These are phyloP conservation scores for Eupelmus urozonus DNA, from an alignment of 2,888 invertebrate species.

Conservation along the genomic window DNA sequence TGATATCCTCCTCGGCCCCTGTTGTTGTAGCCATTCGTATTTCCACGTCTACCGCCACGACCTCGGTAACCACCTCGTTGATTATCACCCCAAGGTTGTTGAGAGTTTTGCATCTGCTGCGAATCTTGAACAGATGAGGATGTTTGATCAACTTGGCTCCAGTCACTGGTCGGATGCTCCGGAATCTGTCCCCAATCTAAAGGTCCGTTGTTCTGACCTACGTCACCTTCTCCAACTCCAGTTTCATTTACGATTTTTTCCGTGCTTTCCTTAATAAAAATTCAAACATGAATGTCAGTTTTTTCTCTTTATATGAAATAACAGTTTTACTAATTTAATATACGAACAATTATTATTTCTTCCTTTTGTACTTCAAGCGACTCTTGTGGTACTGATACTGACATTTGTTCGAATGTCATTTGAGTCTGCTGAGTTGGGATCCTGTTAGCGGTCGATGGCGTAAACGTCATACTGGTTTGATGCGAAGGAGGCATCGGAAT, in stretches of 20 bases:
- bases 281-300: background rate
- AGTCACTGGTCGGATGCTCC: conserved; percentile 68
- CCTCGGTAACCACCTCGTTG: conserved; percentile 75
- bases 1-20: conserved; percentile 77
- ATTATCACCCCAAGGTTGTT: conserved; percentile 73
- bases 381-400: conserved; percentile 34
- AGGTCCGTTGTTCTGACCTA: conserved; percentile 67
- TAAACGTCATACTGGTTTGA: conserved; percentile 72
- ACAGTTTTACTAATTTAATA: no score
- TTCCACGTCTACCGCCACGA: conserved; percentile 79
- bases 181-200: conserved; percentile 72
- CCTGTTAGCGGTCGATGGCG: conserved; percentile 72
- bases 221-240: conserved; percentile 63
- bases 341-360: conserved; percentile 42
- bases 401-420: conserved; percentile 56
- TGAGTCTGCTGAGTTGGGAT: conserved; percentile 63
- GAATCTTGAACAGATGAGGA: conserved; percentile 71
- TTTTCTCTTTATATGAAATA: no score
- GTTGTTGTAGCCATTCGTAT: conserved; percentile 79
- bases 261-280: conserved; percentile 65
- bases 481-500: conserved; percentile 80
- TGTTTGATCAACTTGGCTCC: conserved; percentile 76
- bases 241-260: conserved; percentile 69
- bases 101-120: conserved; percentile 64
- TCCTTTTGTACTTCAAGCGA: conserved; percentile 39